phyloP scores from a whole-genome alignment of 2,113 vertebrate genomes.

The Prunella himalayana region DNA sequence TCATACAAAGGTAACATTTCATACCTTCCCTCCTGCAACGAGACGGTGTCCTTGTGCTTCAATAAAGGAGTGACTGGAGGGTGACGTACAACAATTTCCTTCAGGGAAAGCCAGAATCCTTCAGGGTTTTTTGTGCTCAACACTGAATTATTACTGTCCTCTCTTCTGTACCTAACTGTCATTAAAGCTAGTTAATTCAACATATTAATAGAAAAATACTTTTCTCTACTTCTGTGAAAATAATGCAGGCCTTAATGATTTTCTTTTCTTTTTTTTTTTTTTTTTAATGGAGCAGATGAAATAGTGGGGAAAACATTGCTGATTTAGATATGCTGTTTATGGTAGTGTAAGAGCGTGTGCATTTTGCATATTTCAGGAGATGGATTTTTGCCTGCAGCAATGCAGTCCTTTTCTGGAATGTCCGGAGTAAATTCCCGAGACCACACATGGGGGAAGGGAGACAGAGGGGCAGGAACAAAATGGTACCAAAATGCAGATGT shows the following conservation, averaged over 20 bases:
- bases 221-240: background rate
- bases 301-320: background rate
- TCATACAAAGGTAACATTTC: background rate
- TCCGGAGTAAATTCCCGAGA: background rate
- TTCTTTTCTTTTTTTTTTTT: background rate
- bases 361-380: background rate
- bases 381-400: background rate
- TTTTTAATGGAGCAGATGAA: background rate
- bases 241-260: background rate
- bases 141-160: background rate
- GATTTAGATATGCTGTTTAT: background rate
- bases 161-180: background rate
- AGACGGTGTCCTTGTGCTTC: background rate
- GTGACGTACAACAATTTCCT: background rate
- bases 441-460: background rate
- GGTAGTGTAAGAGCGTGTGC: background rate
- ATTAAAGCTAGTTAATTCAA: background rate
- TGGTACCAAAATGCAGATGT: background rate
- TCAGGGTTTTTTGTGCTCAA: background rate
- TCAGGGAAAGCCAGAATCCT: background rate
- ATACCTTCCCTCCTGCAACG: rapidly evolving
- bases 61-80: background rate
- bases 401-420: background rate
- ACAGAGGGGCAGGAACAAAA: background rate
- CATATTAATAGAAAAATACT: background rate